Evolutionary conservation across 1,140 invertebrate species (phyloP).

Genomic region (Homarus americanus): DNA sequence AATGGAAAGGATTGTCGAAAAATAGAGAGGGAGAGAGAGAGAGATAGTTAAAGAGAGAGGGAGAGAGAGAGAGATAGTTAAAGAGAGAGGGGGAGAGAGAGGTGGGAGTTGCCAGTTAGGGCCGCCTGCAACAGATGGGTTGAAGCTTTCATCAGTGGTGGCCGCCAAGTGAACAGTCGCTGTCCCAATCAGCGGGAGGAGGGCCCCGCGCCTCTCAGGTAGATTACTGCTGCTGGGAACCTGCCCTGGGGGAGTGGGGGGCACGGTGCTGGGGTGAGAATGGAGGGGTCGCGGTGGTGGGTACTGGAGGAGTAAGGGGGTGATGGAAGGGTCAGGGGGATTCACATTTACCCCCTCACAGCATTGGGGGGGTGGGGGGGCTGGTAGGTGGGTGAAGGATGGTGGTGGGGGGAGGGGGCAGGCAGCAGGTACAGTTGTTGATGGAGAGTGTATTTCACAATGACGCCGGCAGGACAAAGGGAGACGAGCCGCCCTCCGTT

Average conservation of each 20-base stretch:
- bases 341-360: no score
- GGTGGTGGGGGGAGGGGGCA: no score
- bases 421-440: no score
- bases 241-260: neutral
- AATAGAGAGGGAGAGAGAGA: slow-evolving; percentile 20
- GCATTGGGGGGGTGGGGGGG: no score
- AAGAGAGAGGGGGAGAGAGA: slow-evolving; percentile 1
- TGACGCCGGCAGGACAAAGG: neutral
- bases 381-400: no score
- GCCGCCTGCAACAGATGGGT: slow-evolving; percentile 26
- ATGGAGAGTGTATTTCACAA: no score
- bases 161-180: slow-evolving; percentile 38
- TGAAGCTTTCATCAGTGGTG: slow-evolving; percentile 32
- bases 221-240: slow-evolving; percentile 33
- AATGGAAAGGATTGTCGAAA: neutral
- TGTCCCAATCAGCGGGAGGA: slow-evolving; percentile 23
- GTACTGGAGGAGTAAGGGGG: neutral
- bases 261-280: neutral
- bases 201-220: slow-evolving; percentile 33
- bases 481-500: no score
- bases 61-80: slow-evolving; percentile 16
- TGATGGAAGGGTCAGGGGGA: no score
- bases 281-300: neutral
- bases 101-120: neutral
- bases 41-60: slow-evolving; percentile 7